Percentiles rank a stretch among this genome's conserved stretches.
Evolutionary conservation across 2,797 vertebrate genomes (phyloP).

Genomic region (Margarornis squamiger): DNA sequence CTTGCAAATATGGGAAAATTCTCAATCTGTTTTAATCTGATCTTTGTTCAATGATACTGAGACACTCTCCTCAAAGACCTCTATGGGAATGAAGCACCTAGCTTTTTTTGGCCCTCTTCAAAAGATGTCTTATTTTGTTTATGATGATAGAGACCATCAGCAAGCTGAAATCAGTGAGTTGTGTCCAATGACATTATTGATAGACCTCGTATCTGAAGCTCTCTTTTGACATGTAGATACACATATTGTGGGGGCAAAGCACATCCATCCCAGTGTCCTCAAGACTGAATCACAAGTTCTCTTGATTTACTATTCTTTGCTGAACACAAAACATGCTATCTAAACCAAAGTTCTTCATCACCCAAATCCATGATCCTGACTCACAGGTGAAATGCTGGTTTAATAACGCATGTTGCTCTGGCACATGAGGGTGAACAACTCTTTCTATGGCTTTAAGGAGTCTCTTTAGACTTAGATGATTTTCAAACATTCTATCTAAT

Average conservation of each 20-base stretch:
- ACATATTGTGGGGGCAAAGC: neutral
- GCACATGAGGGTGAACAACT: neutral
- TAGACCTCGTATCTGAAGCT: neutral
- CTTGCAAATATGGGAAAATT: neutral
- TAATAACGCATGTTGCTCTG: neutral
- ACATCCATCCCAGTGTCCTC: neutral
- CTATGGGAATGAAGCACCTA: neutral
- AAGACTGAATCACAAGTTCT: neutral
- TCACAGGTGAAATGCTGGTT: neutral
- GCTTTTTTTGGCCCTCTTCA: neutral
- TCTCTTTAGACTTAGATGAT: neutral
- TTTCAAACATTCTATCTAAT: neutral
- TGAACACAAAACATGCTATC: neutral
- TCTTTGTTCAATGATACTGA: neutral
- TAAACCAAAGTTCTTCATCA: neutral
- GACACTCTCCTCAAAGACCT: neutral
- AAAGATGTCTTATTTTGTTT: neutral
- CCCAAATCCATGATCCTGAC: neutral
- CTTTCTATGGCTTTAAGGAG: neutral
- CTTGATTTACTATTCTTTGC: neutral
- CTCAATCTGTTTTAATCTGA: neutral
- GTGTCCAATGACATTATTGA: neutral
- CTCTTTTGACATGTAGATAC: neutral
- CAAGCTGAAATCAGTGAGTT: neutral
- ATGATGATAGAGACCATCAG: neutral